These are phyloP conservation scores for Galaxias olidus DNA, from an alignment of 2,797 vertebrate species.

Conservation along the genomic window DNA sequence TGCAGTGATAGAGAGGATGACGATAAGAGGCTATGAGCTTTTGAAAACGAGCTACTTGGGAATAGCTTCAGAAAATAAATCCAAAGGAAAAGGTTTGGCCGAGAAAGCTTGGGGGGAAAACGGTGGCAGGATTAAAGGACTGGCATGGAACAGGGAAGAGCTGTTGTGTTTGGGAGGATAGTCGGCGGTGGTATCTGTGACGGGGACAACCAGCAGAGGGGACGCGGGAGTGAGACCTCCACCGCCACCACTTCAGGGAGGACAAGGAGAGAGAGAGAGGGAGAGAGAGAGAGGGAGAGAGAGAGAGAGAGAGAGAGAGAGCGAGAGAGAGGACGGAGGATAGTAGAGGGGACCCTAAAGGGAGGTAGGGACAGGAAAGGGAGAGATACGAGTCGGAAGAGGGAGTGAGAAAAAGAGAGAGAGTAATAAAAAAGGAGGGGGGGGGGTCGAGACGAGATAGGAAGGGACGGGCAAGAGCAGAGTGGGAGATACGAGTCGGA, in stretches of 20 bases:
- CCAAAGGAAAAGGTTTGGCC: no score
- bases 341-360: slow-evolving; percentile 2
- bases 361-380: neutral
- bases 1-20: no score
- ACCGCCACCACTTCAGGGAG: neutral
- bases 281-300: slow-evolving; percentile 23
- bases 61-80: no score
- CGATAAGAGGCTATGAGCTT: no score
- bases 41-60: no score
- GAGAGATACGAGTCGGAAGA: neutral
- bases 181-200: neutral
- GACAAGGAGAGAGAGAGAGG: neutral
- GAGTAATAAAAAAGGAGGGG: neutral
- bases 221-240: no score
- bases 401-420: neutral
- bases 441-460: slow-evolving; percentile 7
- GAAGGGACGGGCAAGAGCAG: neutral
- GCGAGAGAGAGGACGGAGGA: slow-evolving; percentile 19
- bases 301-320: no score
- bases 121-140: no score
- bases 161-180: neutral
- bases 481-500: neutral
- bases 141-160: no score
- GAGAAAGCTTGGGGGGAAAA: no score
- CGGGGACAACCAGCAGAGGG: neutral